Evolutionary conservation across 1,140 invertebrate species (phyloP).

Genomic region (Trigoniulus corallinus): DNA sequence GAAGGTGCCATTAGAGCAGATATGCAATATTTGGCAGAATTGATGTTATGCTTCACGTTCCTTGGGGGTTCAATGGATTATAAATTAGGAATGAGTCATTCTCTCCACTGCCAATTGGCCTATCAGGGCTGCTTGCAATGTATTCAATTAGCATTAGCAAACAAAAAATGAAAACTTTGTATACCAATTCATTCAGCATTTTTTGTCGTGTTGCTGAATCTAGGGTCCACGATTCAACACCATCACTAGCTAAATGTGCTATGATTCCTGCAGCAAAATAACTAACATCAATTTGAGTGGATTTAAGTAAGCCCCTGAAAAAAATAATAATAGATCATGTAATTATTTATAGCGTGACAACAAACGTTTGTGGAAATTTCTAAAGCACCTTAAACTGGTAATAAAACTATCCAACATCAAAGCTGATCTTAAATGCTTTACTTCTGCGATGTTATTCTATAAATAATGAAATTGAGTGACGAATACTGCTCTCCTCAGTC

Average conservation of each 20-base stretch:
- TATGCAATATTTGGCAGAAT: too few relatives aligned
- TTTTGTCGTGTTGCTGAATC: slow-evolving; percentile 25
- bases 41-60: too few relatives aligned
- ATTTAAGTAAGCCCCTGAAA: slow-evolving; percentile 36
- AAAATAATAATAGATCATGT: slow-evolving; percentile 3
- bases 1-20: too few relatives aligned
- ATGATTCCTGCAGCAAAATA: slow-evolving; percentile 71
- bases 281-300: slow-evolving; percentile 55
- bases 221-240: slow-evolving; percentile 32
- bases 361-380: slow-evolving; percentile 24
- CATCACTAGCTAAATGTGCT: slow-evolving; percentile 52
- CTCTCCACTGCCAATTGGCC: too few relatives aligned
- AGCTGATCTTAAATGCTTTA: slow-evolving; percentile 35
- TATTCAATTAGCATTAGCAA: slow-evolving; percentile 8
- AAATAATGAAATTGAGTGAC: slow-evolving; percentile 10
- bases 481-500: not conserved
- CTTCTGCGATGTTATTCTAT: slow-evolving; percentile 64
- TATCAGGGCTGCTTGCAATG: too few relatives aligned
- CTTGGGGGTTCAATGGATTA: too few relatives aligned
- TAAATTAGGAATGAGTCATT: too few relatives aligned
- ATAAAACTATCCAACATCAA: slow-evolving; percentile 48
- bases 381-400: too few relatives aligned
- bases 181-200: slow-evolving; percentile 37
- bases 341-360: not conserved
- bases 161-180: slow-evolving; percentile 1